Percentiles rank a stretch among this genome's conserved stretches.
These are phyloP conservation scores for Cladopsammia gracilis DNA, from an alignment of 64 coral and sea anemone genomes.

Conservation along the genomic window DNA sequence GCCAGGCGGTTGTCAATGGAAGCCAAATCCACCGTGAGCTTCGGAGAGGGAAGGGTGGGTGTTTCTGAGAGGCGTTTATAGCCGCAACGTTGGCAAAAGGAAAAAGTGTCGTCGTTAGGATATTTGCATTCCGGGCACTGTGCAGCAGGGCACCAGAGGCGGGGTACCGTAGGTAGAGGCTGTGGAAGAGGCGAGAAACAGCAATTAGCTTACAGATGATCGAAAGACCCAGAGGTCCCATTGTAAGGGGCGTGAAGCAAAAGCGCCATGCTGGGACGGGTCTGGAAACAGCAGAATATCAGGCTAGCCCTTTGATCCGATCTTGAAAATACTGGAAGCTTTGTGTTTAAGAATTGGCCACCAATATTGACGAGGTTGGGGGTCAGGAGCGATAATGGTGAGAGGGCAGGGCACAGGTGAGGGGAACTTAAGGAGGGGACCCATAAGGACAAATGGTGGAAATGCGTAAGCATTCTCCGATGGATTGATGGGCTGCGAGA, in stretches of 20 bases:
- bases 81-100: constrained; percentile 66
- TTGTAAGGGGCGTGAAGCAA: too few species aligned
- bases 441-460: constrained; percentile 52
- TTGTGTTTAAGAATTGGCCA: constrained; percentile 35
- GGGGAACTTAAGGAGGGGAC: constrained; percentile 23
- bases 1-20: background rate
- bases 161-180: background rate
- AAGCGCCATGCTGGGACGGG: too few species aligned
- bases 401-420: background rate
- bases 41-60: background rate
- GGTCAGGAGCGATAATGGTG: constrained; percentile 36
- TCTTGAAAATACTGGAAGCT: constrained; percentile 1
- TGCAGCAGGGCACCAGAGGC: constrained; percentile 38
- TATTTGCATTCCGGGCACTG: constrained; percentile 60
- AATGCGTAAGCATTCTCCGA: constrained; percentile 54
- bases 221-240: constrained; percentile 70
- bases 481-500: background rate
- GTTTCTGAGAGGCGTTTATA: background rate
- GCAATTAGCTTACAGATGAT: background rate
- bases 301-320: too few species aligned
- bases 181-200: background rate
- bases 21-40: background rate
- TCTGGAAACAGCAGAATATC: too few species aligned
- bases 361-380: constrained; percentile 5
- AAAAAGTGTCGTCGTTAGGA: constrained; percentile 35